Evolutionary conservation across 35 echinoderm and acorn worm genomes (phyloP).

Genomic region (Apostichopus californicus): DNA sequence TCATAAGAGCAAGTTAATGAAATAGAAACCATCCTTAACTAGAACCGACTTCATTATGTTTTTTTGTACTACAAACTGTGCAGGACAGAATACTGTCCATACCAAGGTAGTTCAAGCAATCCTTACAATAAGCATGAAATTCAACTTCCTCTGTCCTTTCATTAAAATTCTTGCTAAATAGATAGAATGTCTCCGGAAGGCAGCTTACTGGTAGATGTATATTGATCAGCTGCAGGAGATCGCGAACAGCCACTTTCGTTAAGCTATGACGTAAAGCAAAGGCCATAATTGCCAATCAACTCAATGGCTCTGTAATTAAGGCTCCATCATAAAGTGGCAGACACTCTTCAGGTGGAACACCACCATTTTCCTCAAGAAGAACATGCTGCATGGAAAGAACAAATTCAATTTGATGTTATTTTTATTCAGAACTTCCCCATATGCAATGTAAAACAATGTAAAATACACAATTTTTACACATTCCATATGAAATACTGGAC

Average conservation of each 20-base stretch:
- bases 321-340: constrained; percentile 23
- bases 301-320: neutral
- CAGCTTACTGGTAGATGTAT: constrained; percentile 11
- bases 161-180: constrained; percentile 18
- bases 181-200: neutral
- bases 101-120: neutral
- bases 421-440: too few relatives aligned
- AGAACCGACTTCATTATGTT: neutral
- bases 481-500: too few relatives aligned
- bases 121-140: neutral
- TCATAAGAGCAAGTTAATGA: neutral
- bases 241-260: neutral
- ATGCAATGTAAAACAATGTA: too few relatives aligned
- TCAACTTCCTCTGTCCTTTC: constrained; percentile 7
- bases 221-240: constrained; percentile 8
- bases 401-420: neutral
- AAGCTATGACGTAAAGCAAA: constrained; percentile 27
- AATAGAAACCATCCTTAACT: constrained; percentile 21
- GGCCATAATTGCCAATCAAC: neutral
- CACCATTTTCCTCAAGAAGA: neutral
- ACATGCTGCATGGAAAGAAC: neutral
- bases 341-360: neutral
- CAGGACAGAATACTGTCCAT: constrained; percentile 13
- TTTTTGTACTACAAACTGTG: neutral
- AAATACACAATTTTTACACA: too few relatives aligned